Percentiles rank a stretch among this genome's conserved stretches.
Evolutionary conservation across 2,113 vertebrate genomes (phyloP).

Genomic region (Phainopepla nitens): DNA sequence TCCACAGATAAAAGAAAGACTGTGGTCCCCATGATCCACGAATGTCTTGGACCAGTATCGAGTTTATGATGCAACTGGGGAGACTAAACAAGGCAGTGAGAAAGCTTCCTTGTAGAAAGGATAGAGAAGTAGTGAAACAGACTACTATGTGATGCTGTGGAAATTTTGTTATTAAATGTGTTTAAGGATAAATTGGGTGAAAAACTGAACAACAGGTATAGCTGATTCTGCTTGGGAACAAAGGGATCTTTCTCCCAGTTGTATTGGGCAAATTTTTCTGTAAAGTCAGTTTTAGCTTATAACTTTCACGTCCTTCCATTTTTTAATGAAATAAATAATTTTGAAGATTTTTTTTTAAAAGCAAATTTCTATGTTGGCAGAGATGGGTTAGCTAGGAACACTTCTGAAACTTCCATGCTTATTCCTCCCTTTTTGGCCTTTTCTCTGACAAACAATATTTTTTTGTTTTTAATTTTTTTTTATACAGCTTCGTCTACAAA

Average conservation of each 20-base stretch:
- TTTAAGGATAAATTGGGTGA: not conserved
- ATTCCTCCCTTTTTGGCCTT: not conserved
- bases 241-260: not conserved
- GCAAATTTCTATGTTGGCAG: not conserved
- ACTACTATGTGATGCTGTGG: not conserved
- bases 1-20: not conserved
- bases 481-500: not conserved
- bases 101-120: not conserved
- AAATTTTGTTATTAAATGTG: not conserved
- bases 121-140: not conserved
- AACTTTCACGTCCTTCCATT: not conserved
- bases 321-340: not conserved
- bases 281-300: not conserved
- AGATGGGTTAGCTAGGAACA: not conserved
- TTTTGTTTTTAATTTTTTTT: not conserved
- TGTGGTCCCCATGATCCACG: not conserved
- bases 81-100: not conserved
- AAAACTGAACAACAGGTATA: not conserved
- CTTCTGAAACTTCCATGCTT: not conserved
- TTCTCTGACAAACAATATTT: not conserved
- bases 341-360: not conserved
- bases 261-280: not conserved
- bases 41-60: accelerated
- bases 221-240: not conserved
- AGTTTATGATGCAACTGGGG: not conserved